Conservation (phyloP, 2,113 vertebrate species). For the Oostethus manadensis region DNA sequence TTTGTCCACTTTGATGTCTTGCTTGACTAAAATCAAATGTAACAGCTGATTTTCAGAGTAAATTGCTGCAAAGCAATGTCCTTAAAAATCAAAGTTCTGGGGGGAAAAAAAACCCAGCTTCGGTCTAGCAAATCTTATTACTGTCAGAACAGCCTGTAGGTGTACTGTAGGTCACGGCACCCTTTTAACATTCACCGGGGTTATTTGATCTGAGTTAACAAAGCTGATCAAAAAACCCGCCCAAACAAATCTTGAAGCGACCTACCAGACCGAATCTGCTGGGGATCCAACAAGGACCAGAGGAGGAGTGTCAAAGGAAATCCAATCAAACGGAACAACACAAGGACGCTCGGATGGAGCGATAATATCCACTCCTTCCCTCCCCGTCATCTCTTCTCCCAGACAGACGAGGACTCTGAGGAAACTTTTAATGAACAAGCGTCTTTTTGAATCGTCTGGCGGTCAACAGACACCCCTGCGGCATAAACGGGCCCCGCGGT, state of each 20-base stretch:
- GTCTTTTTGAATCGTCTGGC: slow-evolving; percentile 63
- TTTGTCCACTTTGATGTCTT: slow-evolving; percentile 37
- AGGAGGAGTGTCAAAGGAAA: slow-evolving; percentile 44
- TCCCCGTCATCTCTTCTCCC: slow-evolving; percentile 20
- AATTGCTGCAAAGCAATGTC: slow-evolving; percentile 17
- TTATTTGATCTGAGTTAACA: slow-evolving; percentile 49
- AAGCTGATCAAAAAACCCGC: slow-evolving; percentile 50
- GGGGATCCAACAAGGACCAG: slow-evolving; percentile 42
- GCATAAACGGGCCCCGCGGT: slow-evolving; percentile 45
- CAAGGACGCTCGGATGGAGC: slow-evolving; percentile 38
- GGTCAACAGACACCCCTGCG: slow-evolving; percentile 60
- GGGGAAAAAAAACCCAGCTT: slow-evolving; percentile 9
- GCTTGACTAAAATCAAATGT: slow-evolving; percentile 19
- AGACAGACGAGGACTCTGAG: slow-evolving; percentile 51
- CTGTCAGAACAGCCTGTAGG: slow-evolving; percentile 15
- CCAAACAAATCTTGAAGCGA: slow-evolving; percentile 33
- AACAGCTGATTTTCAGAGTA: slow-evolving; percentile 14
- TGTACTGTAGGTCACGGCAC: slow-evolving; percentile 39
- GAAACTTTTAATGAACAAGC: slow-evolving; percentile 73
- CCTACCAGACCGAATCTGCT: slow-evolving; percentile 34
- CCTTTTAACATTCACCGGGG: slow-evolving; percentile 34
- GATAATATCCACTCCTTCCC: slow-evolving; percentile 40
- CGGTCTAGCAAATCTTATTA: slow-evolving; percentile 32
- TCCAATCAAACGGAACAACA: slow-evolving; percentile 55
- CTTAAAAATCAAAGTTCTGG: slow-evolving; percentile 25